Evolutionary conservation across 2,113 vertebrate genomes (phyloP).

Genomic region (Muntiacus reevesi): DNA sequence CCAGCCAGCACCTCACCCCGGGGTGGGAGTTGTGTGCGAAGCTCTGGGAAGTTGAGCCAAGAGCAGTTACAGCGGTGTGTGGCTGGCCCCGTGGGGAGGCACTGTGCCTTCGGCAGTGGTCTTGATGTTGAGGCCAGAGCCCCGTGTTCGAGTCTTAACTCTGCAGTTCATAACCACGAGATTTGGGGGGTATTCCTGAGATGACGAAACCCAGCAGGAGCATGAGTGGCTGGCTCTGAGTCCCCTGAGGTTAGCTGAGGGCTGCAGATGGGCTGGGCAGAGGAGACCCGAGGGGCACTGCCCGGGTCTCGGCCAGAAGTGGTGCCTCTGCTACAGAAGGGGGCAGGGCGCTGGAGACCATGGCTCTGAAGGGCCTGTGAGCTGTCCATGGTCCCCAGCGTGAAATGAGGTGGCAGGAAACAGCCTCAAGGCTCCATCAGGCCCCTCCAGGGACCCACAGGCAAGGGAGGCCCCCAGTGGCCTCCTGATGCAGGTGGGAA

Average conservation of each 20-base stretch:
- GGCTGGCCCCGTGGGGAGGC: neutral
- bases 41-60: neutral
- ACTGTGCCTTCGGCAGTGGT: neutral
- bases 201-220: neutral
- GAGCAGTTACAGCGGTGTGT: neutral
- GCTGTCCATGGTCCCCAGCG: neutral
- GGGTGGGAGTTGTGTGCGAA: rapidly evolving
- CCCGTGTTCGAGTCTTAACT: neutral
- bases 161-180: neutral
- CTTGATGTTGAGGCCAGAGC: neutral
- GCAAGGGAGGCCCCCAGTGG: neutral
- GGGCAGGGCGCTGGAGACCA: neutral
- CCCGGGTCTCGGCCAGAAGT: neutral
- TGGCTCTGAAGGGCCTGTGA: neutral
- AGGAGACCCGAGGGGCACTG: neutral
- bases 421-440: neutral
- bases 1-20: neutral
- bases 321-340: rapidly evolving
- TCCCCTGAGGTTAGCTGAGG: neutral
- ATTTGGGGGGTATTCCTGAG: neutral
- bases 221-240: too few relatives aligned
- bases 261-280: neutral
- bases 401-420: neutral
- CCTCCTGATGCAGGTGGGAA: neutral
- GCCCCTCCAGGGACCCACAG: neutral